These are phyloP conservation scores for Arizona elegans DNA, from an alignment of 2,113 vertebrate species.

Conservation along the genomic window DNA sequence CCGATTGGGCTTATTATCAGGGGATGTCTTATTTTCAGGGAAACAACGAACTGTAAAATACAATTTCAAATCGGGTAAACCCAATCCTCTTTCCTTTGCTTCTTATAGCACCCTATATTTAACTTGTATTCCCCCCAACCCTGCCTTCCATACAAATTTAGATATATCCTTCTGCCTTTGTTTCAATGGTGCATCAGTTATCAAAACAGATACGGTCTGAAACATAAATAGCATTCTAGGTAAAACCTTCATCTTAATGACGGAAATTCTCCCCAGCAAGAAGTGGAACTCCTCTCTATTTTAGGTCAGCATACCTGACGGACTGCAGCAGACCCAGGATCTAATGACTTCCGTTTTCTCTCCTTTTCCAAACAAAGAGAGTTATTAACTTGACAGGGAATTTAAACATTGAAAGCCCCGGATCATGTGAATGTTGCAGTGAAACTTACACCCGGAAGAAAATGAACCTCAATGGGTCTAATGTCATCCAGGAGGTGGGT, in stretches of 20 bases:
- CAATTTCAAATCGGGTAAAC: no score
- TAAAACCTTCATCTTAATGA: background rate
- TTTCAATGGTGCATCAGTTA: background rate
- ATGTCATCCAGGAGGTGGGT: background rate
- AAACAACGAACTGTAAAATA: no score
- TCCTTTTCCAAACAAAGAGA: background rate
- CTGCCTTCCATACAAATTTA: background rate
- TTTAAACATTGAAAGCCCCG: background rate
- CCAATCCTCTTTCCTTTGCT: no score
- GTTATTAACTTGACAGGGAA: background rate
- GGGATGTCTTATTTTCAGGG: no score
- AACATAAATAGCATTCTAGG: background rate
- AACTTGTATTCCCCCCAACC: background rate
- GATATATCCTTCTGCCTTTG: background rate
- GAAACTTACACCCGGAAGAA: no score
- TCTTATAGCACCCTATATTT: background rate
- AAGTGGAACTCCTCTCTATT: background rate
- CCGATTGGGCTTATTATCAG: no score
- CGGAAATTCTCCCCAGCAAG: background rate
- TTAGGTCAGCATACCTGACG: background rate
- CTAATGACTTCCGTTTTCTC: background rate
- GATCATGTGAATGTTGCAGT: background rate
- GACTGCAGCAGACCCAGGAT: background rate
- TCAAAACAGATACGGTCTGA: background rate
- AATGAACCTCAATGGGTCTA: background rate